A percentile compares a stretch with the other conserved stretches of the same genome.
Evolutionary conservation across 2,113 vertebrate species (phyloP).

Genomic region (Vombatus ursinus): DNA sequence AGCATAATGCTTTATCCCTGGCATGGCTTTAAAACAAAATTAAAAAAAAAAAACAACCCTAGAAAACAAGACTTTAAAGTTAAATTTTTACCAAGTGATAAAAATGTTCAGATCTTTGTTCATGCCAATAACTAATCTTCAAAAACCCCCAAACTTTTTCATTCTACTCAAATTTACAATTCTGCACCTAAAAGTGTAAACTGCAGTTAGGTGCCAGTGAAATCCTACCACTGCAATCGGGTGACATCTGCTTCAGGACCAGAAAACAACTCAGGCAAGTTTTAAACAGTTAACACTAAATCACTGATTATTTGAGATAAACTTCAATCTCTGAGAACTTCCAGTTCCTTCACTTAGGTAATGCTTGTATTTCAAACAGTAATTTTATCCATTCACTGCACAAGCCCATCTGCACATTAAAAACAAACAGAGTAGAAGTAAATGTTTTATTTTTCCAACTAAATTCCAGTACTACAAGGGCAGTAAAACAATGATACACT

Average conservation of each 20-base stretch:
- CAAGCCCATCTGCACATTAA: constrained; percentile 81
- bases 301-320: constrained; percentile 39
- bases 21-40: background rate
- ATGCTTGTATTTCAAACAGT: constrained; percentile 80
- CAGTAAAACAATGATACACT: constrained; percentile 92
- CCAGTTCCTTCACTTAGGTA: constrained; percentile 62
- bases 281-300: constrained; percentile 41
- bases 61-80: background rate
- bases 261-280: constrained; percentile 19
- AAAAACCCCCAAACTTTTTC: background rate
- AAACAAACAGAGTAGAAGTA: constrained; percentile 88
- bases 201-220: constrained; percentile 1
- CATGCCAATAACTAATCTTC: background rate
- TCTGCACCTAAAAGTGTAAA: constrained; percentile 28
- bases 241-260: constrained; percentile 38
- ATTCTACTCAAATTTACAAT: constrained; percentile 3
- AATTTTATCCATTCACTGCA: constrained; percentile 81
- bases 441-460: constrained; percentile 97
- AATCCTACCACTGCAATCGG: constrained; percentile 18
- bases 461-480: constrained; percentile 94
- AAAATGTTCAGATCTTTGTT: background rate
- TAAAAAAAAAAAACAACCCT: background rate
- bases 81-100: background rate
- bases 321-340: constrained; percentile 35
- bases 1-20: background rate